phyloP scores from a whole-genome alignment of 2,888 invertebrate genomes.

The Philaethria dido region DNA sequence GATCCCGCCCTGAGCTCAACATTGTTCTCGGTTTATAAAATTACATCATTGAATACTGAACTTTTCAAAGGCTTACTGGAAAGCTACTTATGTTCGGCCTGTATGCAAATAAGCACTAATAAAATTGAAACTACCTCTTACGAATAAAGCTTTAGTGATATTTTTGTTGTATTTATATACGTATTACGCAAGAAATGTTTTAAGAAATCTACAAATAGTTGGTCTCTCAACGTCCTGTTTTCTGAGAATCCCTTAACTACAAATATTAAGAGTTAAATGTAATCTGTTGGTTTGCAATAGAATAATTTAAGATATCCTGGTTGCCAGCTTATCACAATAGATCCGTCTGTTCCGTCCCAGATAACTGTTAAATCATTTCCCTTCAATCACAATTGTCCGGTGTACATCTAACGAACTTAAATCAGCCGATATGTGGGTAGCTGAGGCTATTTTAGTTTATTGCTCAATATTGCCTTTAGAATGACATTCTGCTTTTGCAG shows the following conservation, averaged over 20 bases:
- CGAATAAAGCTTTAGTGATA: slow-evolving; percentile 1
- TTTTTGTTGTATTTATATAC: background rate
- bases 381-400: slow-evolving; percentile 52
- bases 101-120: slow-evolving; percentile 17
- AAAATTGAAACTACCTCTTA: slow-evolving; percentile 10
- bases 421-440: slow-evolving; percentile 56
- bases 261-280: slow-evolving; percentile 50
- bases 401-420: slow-evolving; percentile 55
- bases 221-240: slow-evolving; percentile 28
- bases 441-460: slow-evolving; percentile 42
- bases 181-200: background rate
- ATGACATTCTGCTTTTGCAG: slow-evolving; percentile 1
- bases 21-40: slow-evolving; percentile 67
- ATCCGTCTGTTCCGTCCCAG: slow-evolving; percentile 56
- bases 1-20: slow-evolving; percentile 59
- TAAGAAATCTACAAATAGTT: background rate
- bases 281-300: slow-evolving; percentile 56
- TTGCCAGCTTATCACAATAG: slow-evolving; percentile 56
- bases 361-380: slow-evolving; percentile 59
- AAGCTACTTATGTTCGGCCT: slow-evolving; percentile 22
- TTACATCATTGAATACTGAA: slow-evolving; percentile 53
- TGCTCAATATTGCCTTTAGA: slow-evolving; percentile 15
- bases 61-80: slow-evolving; percentile 51
- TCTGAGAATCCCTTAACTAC: slow-evolving; percentile 31
- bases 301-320: slow-evolving; percentile 59